Evolutionary conservation across 2,888 invertebrate genomes (phyloP).

Genomic region (Heteromurus nitidus): DNA sequence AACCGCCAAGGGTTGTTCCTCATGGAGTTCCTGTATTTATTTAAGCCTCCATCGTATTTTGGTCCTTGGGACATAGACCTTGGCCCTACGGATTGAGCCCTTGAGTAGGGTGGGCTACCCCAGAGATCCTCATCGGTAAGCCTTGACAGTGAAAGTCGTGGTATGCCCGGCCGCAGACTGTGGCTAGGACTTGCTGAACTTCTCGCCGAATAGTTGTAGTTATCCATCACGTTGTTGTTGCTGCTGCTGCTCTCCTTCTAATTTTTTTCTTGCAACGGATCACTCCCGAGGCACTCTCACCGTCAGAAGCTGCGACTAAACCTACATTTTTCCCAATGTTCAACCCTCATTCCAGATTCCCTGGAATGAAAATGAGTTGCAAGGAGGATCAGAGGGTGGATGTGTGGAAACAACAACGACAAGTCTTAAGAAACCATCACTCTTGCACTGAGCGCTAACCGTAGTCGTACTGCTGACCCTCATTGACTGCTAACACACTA

Average conservation of each 20-base stretch:
- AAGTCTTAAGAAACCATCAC: neutral
- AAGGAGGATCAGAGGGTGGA: neutral
- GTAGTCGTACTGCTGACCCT: conserved; percentile 17
- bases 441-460: neutral
- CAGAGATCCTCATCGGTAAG: conserved; percentile 60
- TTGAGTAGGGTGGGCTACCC: conserved; percentile 57
- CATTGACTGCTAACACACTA: conserved; percentile 55
- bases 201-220: conserved; percentile 31
- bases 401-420: no score
- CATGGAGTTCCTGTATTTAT: conserved; percentile 19
- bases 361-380: conserved; percentile 40
- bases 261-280: neutral
- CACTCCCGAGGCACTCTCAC: neutral
- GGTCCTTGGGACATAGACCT: conserved; percentile 34
- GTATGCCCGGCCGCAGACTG: conserved; percentile 30
- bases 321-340: conserved; percentile 7
- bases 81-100: conserved; percentile 59
- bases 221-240: conserved; percentile 33
- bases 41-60: conserved; percentile 25
- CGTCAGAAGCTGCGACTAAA: neutral
- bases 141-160: conserved; percentile 53
- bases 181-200: conserved; percentile 40
- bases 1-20: conserved; percentile 26
- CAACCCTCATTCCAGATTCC: conserved; percentile 28
- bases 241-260: neutral